Base-by-base conservation (phyloP, 2,797 vertebrate genomes). In the Anguilla marmorata region DNA sequence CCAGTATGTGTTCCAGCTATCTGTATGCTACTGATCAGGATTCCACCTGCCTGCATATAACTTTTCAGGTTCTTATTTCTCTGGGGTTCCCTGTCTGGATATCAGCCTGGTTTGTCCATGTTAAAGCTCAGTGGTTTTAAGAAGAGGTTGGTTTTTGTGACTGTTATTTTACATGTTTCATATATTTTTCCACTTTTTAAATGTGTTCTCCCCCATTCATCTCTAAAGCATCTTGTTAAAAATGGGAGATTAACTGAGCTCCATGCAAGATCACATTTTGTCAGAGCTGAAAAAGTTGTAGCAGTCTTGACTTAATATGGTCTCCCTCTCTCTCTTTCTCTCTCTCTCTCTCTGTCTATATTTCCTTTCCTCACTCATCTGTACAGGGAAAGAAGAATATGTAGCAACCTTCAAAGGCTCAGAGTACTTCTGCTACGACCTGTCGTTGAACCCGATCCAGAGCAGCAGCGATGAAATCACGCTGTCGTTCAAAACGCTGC, bases 401-500 rank as follows among this genome's bases (percentile, higher is more conserved):
- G 97, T 99, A 85, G 98, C 98, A 0, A 99, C 98, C 1, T 99
- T 99, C 96, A 99, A 99, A 91, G 98, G 98, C 94, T 99, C 98
- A 1, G 98, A 99, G 96, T 99, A 97, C 94, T 99, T 99, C 97
- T 99, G 98, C 96, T 99, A 99, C 30, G 98, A 99, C 95, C 95
- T 99, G 92, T 99, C 98, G 60, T 98, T 98, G 93, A 99, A 98
- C 92, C 98, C 98, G 90, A 99, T 99, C 93, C 98, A 99, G 93
- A 99, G 98, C 88, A 99, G 98, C 97, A 99, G 98, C 11, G 98
- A 99, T 86, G 98, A 99, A 97, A 99, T 99, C 96, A 99, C 98
- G 66, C 96, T 99, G 87, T 99, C 98, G 6, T 99, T 99, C 96
- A 99, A 98, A 96, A 99, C 98, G 5, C 97, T 99, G 94, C 98